Evolutionary conservation across 2,888 invertebrate genomes (phyloP).

Genomic region (Artemia sinica): DNA sequence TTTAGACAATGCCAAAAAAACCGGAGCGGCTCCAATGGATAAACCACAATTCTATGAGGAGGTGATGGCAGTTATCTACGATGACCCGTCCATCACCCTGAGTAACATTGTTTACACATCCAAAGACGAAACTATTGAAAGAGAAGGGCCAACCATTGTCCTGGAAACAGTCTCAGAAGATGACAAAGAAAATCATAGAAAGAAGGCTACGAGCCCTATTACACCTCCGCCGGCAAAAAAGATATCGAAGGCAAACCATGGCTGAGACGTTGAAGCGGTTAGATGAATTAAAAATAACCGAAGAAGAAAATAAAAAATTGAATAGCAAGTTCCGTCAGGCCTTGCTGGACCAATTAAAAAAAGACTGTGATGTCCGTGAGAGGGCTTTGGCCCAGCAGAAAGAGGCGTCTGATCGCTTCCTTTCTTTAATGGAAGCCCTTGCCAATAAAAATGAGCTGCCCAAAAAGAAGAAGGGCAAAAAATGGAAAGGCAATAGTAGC

Average conservation of each 20-base stretch:
- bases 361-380: background rate
- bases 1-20: constrained; percentile 5
- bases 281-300: background rate
- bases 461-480: too few species aligned
- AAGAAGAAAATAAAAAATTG: background rate
- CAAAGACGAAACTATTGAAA: background rate
- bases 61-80: background rate
- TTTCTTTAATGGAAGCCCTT: background rate
- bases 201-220: background rate
- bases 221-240: background rate
- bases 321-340: background rate
- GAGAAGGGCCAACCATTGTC: background rate
- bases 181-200: too few species aligned
- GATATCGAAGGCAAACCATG: constrained; percentile 5
- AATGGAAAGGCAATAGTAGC: too few species aligned
- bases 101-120: background rate
- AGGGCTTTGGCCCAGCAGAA: background rate
- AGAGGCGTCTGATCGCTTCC: background rate
- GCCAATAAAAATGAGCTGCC: background rate
- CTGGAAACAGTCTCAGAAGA: background rate
- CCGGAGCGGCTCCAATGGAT: background rate
- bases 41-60: background rate
- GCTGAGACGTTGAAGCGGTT: background rate
- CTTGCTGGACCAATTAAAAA: background rate
- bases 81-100: background rate